Conservation (phyloP, 2,888 invertebrate species). For the Xanthorhoe spadicearia region DNA sequence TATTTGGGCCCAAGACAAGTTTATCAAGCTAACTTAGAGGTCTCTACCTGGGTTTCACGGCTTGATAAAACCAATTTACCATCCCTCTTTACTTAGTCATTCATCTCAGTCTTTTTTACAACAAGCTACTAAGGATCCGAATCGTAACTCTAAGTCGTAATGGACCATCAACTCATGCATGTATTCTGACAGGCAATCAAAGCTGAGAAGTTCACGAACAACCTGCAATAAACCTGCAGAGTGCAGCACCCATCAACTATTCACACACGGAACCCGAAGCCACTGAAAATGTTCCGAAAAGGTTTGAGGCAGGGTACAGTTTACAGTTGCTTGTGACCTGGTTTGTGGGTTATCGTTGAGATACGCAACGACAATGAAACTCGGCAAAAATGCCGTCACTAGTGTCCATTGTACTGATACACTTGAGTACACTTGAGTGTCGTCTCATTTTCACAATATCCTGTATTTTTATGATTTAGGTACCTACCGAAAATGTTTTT, state of each 20-base stretch:
- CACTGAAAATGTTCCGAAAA: conserved; percentile 31
- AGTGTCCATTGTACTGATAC: no score
- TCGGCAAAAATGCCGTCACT: no score
- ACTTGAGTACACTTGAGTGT: no score
- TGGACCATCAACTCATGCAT: conserved; percentile 1
- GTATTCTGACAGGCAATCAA: conserved; percentile 22
- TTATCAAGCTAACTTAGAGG: not conserved
- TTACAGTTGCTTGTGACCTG: not conserved
- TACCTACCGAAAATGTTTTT: no score
- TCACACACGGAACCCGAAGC: conserved; percentile 38
- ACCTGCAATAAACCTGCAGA: conserved; percentile 29
- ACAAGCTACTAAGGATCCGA: not conserved
- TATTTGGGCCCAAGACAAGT: not conserved
- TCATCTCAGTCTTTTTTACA: no score
- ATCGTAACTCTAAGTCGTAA: not conserved
- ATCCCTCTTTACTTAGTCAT: no score
- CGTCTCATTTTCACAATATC: no score
- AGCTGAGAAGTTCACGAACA: conserved; percentile 18
- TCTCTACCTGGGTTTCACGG: no score
- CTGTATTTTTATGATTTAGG: no score
- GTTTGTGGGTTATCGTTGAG: not conserved
- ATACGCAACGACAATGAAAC: no score
- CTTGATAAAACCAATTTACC: no score
- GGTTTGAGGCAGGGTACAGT: conserved; percentile 3
- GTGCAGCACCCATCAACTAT: conserved; percentile 33